Base-by-base conservation (phyloP, 2,888 invertebrate genomes). In the Rotaria macrura region DNA sequence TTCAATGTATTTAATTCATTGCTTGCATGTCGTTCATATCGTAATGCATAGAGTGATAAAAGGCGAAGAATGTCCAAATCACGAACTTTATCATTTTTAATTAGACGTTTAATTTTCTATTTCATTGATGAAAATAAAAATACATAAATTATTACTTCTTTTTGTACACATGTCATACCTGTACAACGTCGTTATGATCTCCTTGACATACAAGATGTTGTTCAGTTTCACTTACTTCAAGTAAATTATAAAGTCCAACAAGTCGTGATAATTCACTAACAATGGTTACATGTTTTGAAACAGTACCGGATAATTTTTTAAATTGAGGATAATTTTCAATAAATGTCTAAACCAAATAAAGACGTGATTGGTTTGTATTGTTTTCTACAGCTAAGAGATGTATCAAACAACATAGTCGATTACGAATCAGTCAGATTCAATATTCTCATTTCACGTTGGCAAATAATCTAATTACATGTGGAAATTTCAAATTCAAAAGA, bases 301-400 rank as follows among this genome's bases (percentile, higher is more conserved):
- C 97, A 3, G 97, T 97, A 38, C 92, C 92, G 5, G 92, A 91
- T 89, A 92, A 92, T 89, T 92, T 92, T 88, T 97, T 97, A 90
- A 99, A 99, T 88, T 97, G 94, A 0, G 99, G 99, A 92, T 99
- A 99, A 25, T 95, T 94, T 91, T 99, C 98, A 0, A 99, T 95
- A 91, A 98, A 98, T 89, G 93, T 94, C 91, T 91, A 87, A 5
- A 88, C 90, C 89, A 47, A 47, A 49, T 10, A 49, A 49, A 49
- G 17, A 49, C 84, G 83, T 83, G 23, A 79, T n/a, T n/a, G n/a
- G n/a, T n/a, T n/a, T n/a, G n/a, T n/a, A n/a, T n/a, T n/a, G n/a
- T n/a, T n/a, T n/a, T n/a, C n/a, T n/a, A n/a, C n/a, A n/a, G n/a
- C n/a, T n/a, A n/a, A n/a, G n/a, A n/a, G n/a, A n/a, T n/a, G n/a